Evolutionary conservation across 2,113 vertebrate genomes (phyloP).

Genomic region (Dissostichus mawsoni): DNA sequence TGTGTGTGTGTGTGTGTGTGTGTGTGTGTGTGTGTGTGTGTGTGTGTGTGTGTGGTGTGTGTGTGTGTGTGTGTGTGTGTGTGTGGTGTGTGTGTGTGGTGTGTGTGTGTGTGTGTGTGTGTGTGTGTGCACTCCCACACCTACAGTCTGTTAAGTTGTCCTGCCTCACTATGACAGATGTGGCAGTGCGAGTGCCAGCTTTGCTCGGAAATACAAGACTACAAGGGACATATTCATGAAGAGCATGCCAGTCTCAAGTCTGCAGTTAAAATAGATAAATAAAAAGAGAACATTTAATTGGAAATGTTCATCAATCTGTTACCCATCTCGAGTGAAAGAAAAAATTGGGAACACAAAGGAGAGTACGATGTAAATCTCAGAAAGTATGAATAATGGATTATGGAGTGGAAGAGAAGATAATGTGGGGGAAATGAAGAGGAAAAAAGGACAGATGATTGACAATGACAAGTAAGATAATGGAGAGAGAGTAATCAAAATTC

Average conservation of each 20-base stretch:
- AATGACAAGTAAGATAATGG: constrained; percentile 61
- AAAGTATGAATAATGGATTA: constrained; percentile 64
- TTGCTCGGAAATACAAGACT: constrained; percentile 52
- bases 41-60: constrained; percentile 49
- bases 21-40: constrained; percentile 50
- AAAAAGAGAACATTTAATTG: constrained; percentile 61
- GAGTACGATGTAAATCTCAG: constrained; percentile 36
- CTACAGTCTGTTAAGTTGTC: constrained; percentile 72
- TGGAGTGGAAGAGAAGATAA: constrained; percentile 46
- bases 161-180: constrained; percentile 69
- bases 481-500: constrained; percentile 61
- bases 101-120: constrained; percentile 53
- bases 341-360: constrained; percentile 37
- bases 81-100: constrained; percentile 52
- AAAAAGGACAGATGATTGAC: constrained; percentile 59
- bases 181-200: constrained; percentile 55
- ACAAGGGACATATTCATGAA: constrained; percentile 37
- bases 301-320: constrained; percentile 71
- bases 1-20: constrained; percentile 49
- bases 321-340: constrained; percentile 36
- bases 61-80: constrained; percentile 56
- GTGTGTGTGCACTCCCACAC: constrained; percentile 70
- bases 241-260: constrained; percentile 46
- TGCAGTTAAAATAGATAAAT: constrained; percentile 59
- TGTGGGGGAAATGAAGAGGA: constrained; percentile 31